Percentiles rank a stretch among this genome's conserved stretches.
These are phyloP conservation scores for Zapornia atra DNA, from an alignment of 2,113 vertebrate genomes.

Conservation along the genomic window DNA sequence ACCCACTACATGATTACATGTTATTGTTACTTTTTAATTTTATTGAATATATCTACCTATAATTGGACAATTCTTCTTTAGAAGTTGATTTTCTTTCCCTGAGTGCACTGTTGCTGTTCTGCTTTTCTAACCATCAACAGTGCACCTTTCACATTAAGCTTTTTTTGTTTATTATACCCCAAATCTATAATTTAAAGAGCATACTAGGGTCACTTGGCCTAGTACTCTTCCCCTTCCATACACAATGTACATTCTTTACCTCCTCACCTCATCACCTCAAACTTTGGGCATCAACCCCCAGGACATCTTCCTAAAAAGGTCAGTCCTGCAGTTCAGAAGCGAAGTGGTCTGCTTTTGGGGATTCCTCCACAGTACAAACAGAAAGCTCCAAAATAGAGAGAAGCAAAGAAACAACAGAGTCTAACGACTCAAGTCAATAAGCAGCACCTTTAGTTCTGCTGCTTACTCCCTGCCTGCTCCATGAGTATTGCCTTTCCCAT, in stretches of 20 bases:
- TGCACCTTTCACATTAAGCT: background rate
- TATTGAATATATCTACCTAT: background rate
- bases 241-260: background rate
- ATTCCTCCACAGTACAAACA: background rate
- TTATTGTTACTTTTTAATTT: background rate
- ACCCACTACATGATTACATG: background rate
- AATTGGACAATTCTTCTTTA: background rate
- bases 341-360: background rate
- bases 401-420: background rate
- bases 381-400: background rate
- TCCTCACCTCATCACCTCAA: background rate
- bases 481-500: background rate
- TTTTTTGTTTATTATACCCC: background rate
- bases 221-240: background rate
- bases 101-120: background rate
- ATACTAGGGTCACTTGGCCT: background rate
- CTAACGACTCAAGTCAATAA: background rate
- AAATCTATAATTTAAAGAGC: background rate
- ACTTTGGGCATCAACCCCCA: background rate
- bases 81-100: background rate
- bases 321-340: background rate
- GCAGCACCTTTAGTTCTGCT: background rate
- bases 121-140: too few relatives aligned
- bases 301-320: background rate
- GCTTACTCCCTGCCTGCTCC: rapidly evolving